A percentile compares a stretch with the other conserved stretches of the same genome.
Evolutionary conservation across 64 coral and sea anemone species (phyloP).

Genomic region (Stichodactyla helianthus): DNA sequence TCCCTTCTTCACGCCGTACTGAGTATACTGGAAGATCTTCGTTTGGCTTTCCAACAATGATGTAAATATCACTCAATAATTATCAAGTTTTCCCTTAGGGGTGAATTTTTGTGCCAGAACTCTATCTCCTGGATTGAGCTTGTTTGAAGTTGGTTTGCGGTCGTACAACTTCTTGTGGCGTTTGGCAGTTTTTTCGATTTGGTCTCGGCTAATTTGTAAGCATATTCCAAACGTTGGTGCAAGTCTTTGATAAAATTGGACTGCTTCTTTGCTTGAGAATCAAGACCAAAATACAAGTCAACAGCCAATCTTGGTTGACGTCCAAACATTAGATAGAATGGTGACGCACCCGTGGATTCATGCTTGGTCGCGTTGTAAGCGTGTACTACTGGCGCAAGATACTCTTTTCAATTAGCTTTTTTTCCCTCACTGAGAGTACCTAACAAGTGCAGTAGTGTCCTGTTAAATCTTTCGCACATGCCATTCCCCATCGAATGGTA

Average conservation of each 20-base stretch:
- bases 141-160: not conserved
- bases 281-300: constrained; percentile 17
- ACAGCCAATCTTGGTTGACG: not conserved
- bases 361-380: constrained; percentile 3
- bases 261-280: not conserved
- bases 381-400: not conserved
- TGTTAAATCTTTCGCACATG: too few species aligned
- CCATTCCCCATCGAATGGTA: not conserved
- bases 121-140: constrained; percentile 13
- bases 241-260: constrained; percentile 7
- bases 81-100: not conserved
- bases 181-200: not conserved
- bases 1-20: constrained; percentile 13
- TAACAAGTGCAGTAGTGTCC: not conserved
- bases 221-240: not conserved
- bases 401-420: constrained; percentile 31
- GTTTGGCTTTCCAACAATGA: constrained; percentile 3
- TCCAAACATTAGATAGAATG: not conserved
- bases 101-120: constrained; percentile 11
- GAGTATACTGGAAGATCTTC: constrained; percentile 23
- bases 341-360: constrained; percentile 8
- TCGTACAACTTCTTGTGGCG: constrained; percentile 17
- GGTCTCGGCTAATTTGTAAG: not conserved
- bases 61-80: constrained; percentile 19
- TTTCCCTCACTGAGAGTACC: constrained; percentile 18